These are phyloP conservation scores for Muscicapa adusta DNA, from an alignment of 2,113 vertebrate species.

Conservation along the genomic window DNA sequence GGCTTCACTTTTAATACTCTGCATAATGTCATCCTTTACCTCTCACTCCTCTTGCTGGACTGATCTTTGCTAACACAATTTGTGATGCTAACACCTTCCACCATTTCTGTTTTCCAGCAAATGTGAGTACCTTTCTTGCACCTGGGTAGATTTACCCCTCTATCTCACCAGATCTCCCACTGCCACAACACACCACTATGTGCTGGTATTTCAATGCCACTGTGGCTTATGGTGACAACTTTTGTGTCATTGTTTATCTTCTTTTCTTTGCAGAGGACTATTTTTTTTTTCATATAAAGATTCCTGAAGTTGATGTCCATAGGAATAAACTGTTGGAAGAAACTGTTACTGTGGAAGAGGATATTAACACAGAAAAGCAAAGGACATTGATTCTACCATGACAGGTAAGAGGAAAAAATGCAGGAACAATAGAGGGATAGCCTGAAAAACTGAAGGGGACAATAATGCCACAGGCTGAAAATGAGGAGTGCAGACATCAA, in stretches of 20 bases:
- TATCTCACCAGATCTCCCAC: not conserved
- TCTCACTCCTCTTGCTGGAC: not conserved
- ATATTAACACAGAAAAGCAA: not conserved
- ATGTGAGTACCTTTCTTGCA: not conserved
- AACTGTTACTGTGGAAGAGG: not conserved
- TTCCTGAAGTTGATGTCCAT: not conserved
- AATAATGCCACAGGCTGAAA: not conserved
- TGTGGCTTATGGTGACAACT: not conserved
- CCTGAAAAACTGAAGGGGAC: not conserved
- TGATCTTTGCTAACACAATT: not conserved
- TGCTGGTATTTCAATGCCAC: not conserved
- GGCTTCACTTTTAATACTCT: not conserved
- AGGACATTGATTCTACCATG: not conserved
- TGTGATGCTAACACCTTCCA: not conserved
- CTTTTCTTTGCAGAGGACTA: not conserved
- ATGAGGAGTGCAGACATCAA: not conserved
- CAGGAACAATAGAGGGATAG: not conserved
- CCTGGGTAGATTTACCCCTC: not conserved
- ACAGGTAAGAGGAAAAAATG: not conserved
- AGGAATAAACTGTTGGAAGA: not conserved
- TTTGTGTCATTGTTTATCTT: not conserved
- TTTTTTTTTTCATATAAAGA: not conserved
- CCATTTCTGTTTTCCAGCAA: not conserved
- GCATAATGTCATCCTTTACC: not conserved
- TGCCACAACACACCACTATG: rapidly evolving